These are phyloP conservation scores for Lasiommata megera DNA, from an alignment of 2,888 invertebrate genomes.

Conservation along the genomic window DNA sequence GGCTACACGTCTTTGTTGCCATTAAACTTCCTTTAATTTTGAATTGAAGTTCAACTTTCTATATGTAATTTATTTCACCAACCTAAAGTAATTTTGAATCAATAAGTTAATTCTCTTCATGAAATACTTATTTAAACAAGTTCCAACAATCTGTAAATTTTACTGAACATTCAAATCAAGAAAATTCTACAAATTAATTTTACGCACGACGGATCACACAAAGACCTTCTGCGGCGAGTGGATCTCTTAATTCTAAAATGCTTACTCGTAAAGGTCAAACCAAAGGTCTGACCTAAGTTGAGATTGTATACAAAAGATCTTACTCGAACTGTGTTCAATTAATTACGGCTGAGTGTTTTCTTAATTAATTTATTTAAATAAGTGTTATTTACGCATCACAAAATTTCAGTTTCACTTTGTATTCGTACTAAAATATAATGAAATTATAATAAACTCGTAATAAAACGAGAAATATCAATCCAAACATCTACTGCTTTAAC, in stretches of 20 bases:
- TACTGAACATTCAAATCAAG: neutral
- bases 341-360: neutral
- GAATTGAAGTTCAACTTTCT: too few relatives aligned
- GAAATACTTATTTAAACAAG: too few relatives aligned
- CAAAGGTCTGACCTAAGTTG: neutral
- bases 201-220: neutral
- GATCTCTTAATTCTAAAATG: neutral
- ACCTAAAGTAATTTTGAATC: too few relatives aligned
- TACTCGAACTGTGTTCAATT: neutral
- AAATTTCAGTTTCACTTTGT: neutral
- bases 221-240: neutral
- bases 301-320: neutral
- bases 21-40: too few relatives aligned
- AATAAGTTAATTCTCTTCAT: too few relatives aligned
- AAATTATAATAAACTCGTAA: too few relatives aligned
- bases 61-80: too few relatives aligned
- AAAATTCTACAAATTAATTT: neutral
- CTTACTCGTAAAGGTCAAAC: neutral
- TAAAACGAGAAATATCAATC: too few relatives aligned
- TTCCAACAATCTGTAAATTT: neutral
- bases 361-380: neutral
- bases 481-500: too few relatives aligned
- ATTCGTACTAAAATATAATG: neutral
- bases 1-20: too few relatives aligned
- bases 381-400: neutral